Base-by-base conservation (phyloP, 2,113 vertebrate species). In the Rhadina sibilatrix region DNA sequence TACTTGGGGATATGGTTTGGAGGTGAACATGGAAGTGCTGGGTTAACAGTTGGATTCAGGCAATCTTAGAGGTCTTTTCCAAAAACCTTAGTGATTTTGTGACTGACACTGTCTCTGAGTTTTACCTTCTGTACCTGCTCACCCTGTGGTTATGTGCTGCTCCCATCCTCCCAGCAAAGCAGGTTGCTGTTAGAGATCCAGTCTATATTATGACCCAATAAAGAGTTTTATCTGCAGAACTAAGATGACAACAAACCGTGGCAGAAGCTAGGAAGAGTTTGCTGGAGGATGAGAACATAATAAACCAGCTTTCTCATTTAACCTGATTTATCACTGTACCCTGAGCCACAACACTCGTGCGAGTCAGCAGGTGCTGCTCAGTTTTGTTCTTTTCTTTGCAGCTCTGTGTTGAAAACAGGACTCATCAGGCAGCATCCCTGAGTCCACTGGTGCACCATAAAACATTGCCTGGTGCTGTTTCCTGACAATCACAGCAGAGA, bases 151-250 rank as follows among this genome's bases (percentile, higher is more conserved):
- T 59, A 12, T 10, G 17, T 47, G 50, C 64, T 83, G 24, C 52
- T 75, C 44, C 84, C 52, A 52, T n/a, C 76, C 72, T 92, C 50
- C 50, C 63, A 44, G n/a, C 2, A 2, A 19, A 4, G 2, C 69
- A 72, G 4, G 0, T 13, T 20, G 15, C 80, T 84, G 44, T 71
- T 33, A 68, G 61, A 87, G 31, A 89, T 64, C 81, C 57, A 68
- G 81, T 79, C 81, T 91, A 15, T 87, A 78, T 92, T 82, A 92
- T 79, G 83, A 71, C 76, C 86, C 80, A 87, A 80, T 96, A 90
- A 96, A 92, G 76, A 68, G 38, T 80, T 97, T 92, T 94, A 94
- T 87, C 87, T 93, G 80, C 76, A 95, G 76, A 92, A 90, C 42
- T 91, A 71, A 94, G 79, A 76, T 38, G 78, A 57, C 86, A 95